These are phyloP conservation scores for Montipora foliosa DNA, from an alignment of 64 coral and sea anemone genomes.

Conservation along the genomic window DNA sequence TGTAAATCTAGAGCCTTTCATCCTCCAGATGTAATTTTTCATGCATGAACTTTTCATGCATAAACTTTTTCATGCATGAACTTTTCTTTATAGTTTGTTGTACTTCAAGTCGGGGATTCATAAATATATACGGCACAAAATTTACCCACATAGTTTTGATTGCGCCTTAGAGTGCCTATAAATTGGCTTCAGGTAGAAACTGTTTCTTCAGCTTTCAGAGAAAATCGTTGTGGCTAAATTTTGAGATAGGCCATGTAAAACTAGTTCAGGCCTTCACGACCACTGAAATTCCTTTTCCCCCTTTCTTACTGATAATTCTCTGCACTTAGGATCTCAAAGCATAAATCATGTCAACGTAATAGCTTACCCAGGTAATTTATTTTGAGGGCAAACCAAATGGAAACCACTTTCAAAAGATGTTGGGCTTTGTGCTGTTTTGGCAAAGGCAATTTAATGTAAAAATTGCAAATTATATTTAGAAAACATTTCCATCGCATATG, in stretches of 20 bases:
- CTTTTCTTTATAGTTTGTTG: constrained; percentile 1
- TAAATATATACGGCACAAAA: background rate
- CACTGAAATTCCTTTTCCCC: background rate
- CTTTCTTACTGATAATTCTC: background rate
- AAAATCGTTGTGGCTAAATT: background rate
- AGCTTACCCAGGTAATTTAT: background rate
- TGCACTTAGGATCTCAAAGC: background rate
- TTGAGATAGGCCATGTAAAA: background rate
- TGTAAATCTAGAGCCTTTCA: too few relatives aligned
- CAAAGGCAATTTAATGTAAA: background rate
- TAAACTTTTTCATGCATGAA: too few relatives aligned
- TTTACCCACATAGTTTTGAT: background rate
- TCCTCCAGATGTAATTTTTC: too few relatives aligned
- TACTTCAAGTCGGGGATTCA: background rate
- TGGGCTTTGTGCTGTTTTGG: background rate
- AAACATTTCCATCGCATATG: background rate
- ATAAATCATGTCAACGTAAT: background rate
- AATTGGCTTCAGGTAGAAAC: background rate
- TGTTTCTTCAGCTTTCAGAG: background rate
- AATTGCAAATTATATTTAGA: background rate
- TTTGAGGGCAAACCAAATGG: background rate
- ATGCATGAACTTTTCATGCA: too few relatives aligned
- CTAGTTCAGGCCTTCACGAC: background rate
- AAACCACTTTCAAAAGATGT: background rate
- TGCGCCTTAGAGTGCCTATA: background rate